Base-by-base conservation (phyloP, 2,888 invertebrate genomes). In the Apoda limacodes region DNA sequence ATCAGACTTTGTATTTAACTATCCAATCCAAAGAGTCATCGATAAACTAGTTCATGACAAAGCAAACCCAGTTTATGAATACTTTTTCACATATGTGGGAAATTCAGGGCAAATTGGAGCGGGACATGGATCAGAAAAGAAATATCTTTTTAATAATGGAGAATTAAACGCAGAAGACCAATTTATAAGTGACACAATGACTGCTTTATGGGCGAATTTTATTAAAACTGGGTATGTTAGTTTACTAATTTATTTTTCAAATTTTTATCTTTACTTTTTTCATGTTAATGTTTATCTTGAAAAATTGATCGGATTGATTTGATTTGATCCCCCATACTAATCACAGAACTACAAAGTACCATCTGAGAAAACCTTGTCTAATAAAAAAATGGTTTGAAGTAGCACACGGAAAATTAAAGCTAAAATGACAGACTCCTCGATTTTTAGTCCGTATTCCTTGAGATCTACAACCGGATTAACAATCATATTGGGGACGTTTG, bases 171-270 rank as follows among this genome's bases (percentile, higher is more conserved):
- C 59, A 10, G 49, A 57, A 9, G 66, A 67, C 25, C 50, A 61
- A 38, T 26, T 66, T 3, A 46, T 74, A 14, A 44, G 48, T 4
- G 60, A 71, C 23, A 60, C 65, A 7, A 54, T 76, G 10, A 59
- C 64, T 9, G 58, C 57, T 10, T 42, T 78, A 32, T 78, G 78
- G 78, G 41, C 66, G 0, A 76, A 78, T 42, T 78, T 78, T 31
- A 57, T 78, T 3, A 78, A 76, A 58, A 61, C 57, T 39, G 78
- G 75, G 78, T 78, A 53, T 55, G 59, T 7, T 17, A 7, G 17
- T 17, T 7, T 17, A 17, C 7, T 17, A 17, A 17, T 17, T 17
- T 17, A 7, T 17, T n/a, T n/a, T n/a, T n/a, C n/a, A n/a, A n/a
- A n/a, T n/a, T n/a, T n/a, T n/a, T n/a, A n/a, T n/a, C n/a, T n/a